Evolutionary conservation across 1,140 invertebrate genomes (phyloP), one percentile per base, ranked within the genome.

Genomic region (Ceratosolen fusciceps): DNA sequence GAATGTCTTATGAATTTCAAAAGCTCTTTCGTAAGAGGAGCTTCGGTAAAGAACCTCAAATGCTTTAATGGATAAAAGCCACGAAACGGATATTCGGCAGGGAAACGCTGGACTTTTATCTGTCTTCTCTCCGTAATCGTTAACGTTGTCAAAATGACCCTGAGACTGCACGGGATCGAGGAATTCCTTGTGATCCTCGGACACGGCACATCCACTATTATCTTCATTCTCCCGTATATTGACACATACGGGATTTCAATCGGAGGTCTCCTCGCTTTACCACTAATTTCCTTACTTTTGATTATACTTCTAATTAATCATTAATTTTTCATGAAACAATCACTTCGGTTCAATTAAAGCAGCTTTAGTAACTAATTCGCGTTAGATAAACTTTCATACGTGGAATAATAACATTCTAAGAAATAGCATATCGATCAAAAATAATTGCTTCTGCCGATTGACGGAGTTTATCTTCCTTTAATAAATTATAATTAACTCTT

Each of bases 1-100:
- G 39, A 26, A 43, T 24, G 52, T 67, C 29, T 43, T 29, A 26
- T 76, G 34, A 12, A 68, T 54, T 76, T 56, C n/a, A 58, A 49
- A 43, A 47, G 12, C 56, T 37, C 74, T 26, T 62, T 47, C 10
- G n/a, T n/a, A 21, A 74, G 21, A 58, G 39, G 34, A 56, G 54
- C 52, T 19, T 5, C 54, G 26, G 14, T 21, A 37, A 65, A 65
- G 21, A 7, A 9, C 0, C 10, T 21, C 60, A 31, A 65, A 65
- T 31, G 60, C 19, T 31, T 19, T 37, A 2, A n/a, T 24, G 16
- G 31, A 65, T n/a, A 8, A 65, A 65, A 31, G 31, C 19, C 60
- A n/a, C n/a, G n/a, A n/a, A n/a, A n/a, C n/a, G n/a, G n/a, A n/a
- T n/a, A n/a, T 65, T 65, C 31, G 60, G 31, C 31, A 8, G 0